Evolutionary conservation across 2,113 vertebrate genomes (phyloP).

Genomic region (Thamnophis sirtalis): DNA sequence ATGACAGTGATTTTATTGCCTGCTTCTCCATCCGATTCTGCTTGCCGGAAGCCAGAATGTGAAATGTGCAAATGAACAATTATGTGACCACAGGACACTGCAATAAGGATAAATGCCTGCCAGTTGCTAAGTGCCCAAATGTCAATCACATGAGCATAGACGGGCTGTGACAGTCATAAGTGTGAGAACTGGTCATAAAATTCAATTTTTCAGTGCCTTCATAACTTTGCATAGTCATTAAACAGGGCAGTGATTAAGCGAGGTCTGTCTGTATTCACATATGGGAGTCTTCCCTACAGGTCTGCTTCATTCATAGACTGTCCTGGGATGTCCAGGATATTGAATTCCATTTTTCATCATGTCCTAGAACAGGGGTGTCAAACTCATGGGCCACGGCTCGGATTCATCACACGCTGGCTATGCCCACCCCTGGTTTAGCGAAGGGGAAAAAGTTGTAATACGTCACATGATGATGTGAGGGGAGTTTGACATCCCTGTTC

Average conservation of each 20-base stretch:
- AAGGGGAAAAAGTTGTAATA: too few species aligned
- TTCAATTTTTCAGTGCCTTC: neutral
- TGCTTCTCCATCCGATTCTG: neutral
- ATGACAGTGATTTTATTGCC: neutral
- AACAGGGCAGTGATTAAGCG: neutral
- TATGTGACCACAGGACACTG: neutral
- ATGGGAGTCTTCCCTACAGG: neutral
- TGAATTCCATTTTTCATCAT: neutral
- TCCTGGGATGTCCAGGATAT: neutral
- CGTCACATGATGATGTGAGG: too few species aligned
- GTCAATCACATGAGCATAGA: too few species aligned
- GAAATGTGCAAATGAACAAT: neutral
- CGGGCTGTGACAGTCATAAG: too few species aligned
- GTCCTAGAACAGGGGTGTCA: neutral
- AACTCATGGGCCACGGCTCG: too few species aligned
- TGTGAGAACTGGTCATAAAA: neutral
- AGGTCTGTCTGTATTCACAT: neutral
- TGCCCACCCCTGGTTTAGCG: too few species aligned
- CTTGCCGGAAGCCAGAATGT: neutral
- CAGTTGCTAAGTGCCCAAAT: neutral
- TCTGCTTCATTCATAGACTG: neutral
- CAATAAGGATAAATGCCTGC: neutral
- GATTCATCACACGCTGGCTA: too few species aligned
- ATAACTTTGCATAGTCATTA: neutral
- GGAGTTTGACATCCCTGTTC: too few species aligned